Evolutionary conservation across 2,797 vertebrate species (phyloP).

Genomic region (Nasua narica): DNA sequence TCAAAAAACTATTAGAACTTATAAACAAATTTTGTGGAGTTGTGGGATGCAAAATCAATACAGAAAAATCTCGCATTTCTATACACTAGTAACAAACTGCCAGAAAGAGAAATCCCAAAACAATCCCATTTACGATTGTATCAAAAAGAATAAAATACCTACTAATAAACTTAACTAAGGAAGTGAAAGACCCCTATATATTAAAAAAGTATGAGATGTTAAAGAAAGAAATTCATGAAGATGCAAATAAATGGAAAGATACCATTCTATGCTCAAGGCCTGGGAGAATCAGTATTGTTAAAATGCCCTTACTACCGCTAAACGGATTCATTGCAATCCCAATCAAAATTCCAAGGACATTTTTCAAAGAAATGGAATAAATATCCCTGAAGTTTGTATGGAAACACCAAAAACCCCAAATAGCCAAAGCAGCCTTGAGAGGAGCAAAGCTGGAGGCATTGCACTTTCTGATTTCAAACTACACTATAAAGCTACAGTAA

Average conservation of each 20-base stretch:
- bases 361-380: neutral
- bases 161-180: neutral
- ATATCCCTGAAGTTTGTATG: neutral
- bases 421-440: neutral
- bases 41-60: neutral
- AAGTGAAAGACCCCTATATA: neutral
- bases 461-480: neutral
- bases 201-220: neutral
- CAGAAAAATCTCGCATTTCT: neutral
- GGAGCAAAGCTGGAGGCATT: neutral
- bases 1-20: neutral
- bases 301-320: neutral
- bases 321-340: neutral
- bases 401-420: neutral
- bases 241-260: neutral
- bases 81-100: neutral
- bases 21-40: neutral
- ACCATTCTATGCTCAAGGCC: neutral
- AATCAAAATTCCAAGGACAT: neutral
- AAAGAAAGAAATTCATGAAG: neutral
- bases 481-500: neutral
- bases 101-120: neutral
- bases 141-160: neutral
- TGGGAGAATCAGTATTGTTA: neutral
- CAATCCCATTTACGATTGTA: neutral